Evolutionary conservation across 1,140 invertebrate genomes (phyloP).

Genomic region (Cydia strobilella): DNA sequence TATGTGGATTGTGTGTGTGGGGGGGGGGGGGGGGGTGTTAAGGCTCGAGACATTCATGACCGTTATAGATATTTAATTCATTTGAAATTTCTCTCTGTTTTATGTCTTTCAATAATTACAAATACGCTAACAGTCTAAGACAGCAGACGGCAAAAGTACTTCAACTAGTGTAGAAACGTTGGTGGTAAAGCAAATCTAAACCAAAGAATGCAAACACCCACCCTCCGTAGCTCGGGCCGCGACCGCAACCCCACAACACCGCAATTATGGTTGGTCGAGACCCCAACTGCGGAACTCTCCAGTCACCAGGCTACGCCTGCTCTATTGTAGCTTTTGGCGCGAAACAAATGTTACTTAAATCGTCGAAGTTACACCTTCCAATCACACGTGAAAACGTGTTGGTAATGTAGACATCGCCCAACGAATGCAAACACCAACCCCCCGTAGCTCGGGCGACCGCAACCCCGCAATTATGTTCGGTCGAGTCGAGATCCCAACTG

Average conservation of each 20-base stretch:
- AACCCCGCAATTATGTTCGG: conserved; percentile 29
- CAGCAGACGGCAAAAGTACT: background rate
- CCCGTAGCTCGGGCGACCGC: no score
- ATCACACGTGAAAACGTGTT: background rate
- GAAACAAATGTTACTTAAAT: background rate
- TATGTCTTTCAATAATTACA: no score
- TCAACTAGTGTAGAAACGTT: background rate
- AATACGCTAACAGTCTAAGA: no score
- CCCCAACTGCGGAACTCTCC: conserved; percentile 39
- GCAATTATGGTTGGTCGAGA: conserved; percentile 26
- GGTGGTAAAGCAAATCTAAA: background rate
- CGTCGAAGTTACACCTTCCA: no score
- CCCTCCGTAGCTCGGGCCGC: conserved; percentile 29
- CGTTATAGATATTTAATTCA: background rate
- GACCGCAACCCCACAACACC: conserved; percentile 34
- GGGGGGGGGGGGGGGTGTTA: no score
- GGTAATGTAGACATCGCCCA: background rate
- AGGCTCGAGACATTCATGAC: background rate
- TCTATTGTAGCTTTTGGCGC: background rate
- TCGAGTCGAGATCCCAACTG: conserved; percentile 36
- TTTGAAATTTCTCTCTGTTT: background rate
- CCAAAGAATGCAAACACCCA: conserved; percentile 12
- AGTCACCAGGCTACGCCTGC: background rate
- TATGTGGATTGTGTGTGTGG: no score
- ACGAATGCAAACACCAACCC: no score